A percentile compares a stretch with the other conserved stretches of the same genome.
These are phyloP conservation scores for Thalassaphorura encarpata DNA, from an alignment of 1,140 invertebrate species.

Conservation along the genomic window DNA sequence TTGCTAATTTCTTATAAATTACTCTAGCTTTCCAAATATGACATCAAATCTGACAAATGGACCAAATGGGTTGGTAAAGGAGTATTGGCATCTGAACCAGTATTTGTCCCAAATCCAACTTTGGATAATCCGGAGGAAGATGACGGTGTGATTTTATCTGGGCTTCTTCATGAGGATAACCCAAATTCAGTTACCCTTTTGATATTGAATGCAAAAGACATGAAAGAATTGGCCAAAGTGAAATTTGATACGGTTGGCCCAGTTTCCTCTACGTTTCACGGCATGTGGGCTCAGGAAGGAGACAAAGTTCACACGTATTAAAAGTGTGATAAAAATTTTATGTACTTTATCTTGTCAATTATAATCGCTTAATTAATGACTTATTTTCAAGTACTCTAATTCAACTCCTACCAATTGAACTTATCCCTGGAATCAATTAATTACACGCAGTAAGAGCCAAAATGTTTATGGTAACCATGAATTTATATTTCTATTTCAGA, in stretches of 20 bases:
- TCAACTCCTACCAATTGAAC: too few species aligned
- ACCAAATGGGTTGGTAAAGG: not conserved
- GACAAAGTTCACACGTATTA: not conserved
- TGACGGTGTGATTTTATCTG: constrained; percentile 37
- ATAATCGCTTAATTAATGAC: too few species aligned
- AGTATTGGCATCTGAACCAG: constrained; percentile 8
- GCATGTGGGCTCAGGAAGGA: constrained; percentile 11
- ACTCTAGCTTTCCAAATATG: constrained; percentile 10
- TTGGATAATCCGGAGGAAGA: constrained; percentile 33
- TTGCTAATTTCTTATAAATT: too few species aligned
- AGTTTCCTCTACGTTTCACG: constrained; percentile 34
- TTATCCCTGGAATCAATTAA: too few species aligned
- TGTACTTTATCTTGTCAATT: too few species aligned
- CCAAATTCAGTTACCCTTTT: constrained; percentile 33
- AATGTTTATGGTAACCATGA: too few species aligned
- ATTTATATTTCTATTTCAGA: too few species aligned
- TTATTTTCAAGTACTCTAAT: too few species aligned
- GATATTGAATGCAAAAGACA: constrained; percentile 35
- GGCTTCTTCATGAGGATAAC: constrained; percentile 33
- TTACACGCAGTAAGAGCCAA: too few species aligned
- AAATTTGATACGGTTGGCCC: constrained; percentile 33
- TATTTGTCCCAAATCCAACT: constrained; percentile 16
- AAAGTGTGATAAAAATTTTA: not conserved
- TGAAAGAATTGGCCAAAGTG: constrained; percentile 34
- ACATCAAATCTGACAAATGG: constrained; percentile 1